Percentiles rank a stretch among this genome's conserved stretches.
phyloP scores from a whole-genome alignment of 2,888 invertebrate genomes.

The Apomyelois bistriatella region DNA sequence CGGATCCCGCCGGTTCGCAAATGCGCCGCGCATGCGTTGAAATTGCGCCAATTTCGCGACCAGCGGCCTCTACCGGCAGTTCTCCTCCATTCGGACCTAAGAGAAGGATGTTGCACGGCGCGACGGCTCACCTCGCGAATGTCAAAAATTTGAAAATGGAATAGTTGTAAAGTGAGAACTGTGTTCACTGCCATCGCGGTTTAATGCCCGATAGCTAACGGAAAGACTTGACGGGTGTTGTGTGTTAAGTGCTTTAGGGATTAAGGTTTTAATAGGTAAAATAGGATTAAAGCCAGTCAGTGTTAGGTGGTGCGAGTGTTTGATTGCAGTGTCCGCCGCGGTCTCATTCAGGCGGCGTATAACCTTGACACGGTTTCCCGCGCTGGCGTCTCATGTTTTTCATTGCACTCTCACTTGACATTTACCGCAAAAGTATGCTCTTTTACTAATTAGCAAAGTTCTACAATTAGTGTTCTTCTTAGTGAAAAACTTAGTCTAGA shows the following conservation, averaged over 20 bases:
- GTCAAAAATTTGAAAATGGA: slow-evolving; percentile 65
- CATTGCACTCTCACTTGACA: slow-evolving; percentile 70
- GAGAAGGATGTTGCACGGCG: slow-evolving; percentile 67
- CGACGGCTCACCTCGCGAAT: slow-evolving; percentile 46
- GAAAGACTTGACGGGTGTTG: slow-evolving; percentile 39
- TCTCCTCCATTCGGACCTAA: slow-evolving; percentile 58
- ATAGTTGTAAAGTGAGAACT: slow-evolving; percentile 59
- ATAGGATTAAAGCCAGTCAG: slow-evolving; percentile 31
- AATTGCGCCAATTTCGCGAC: slow-evolving; percentile 76
- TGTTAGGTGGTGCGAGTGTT: slow-evolving; percentile 37
- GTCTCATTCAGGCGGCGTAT: slow-evolving; percentile 53
- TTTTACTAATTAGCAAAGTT: slow-evolving; percentile 46
- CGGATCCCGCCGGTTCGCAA: slow-evolving; percentile 64
- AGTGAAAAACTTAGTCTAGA: slow-evolving; percentile 20
- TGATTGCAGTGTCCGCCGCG: slow-evolving; percentile 57
- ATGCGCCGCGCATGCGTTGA: slow-evolving; percentile 67
- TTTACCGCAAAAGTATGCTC: slow-evolving; percentile 58
- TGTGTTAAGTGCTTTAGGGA: slow-evolving; percentile 38
- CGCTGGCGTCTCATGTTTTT: slow-evolving; percentile 69
- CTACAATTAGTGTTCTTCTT: slow-evolving; percentile 23
- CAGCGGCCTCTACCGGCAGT: slow-evolving; percentile 71
- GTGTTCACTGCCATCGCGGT: slow-evolving; percentile 30
- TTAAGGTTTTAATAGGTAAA: slow-evolving; percentile 15
- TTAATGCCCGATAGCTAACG: slow-evolving; percentile 28
- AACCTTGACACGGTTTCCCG: slow-evolving; percentile 78